Evolutionary conservation across 2,888 invertebrate genomes (phyloP), one percentile per base, ranked within the genome.

Genomic region (Bhutanitis thaidina): DNA sequence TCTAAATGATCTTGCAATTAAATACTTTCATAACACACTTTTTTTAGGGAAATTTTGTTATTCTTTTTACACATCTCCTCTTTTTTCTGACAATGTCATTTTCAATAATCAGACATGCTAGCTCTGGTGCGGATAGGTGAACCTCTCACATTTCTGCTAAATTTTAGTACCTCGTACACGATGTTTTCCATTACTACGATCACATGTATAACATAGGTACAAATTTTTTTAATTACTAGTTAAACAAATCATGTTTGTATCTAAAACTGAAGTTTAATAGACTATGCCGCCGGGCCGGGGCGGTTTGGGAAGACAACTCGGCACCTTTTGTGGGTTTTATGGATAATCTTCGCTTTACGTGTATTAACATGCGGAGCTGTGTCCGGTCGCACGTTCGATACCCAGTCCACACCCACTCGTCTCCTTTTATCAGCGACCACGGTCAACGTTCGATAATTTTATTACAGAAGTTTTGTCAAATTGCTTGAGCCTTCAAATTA

Each of bases 381-480:
- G 84, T 84, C 83, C 80, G 76, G 75, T 74, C 80, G 77, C 79
- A 74, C 77, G 71, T 67, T 60, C 69, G 64, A 60, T 65, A 61
- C 61, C 65, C 64, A 56, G 52, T 67, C 69, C 66, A 66, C 74
- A 64, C 77, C 71, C 76, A 77, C 81, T 70, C 70, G 44, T 41
- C 58, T 57, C 57, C 36, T 54, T 58, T 80, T 87, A 87, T 86
- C 85, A 72, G 67, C 50, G 43, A 25, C 67, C 60, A 66, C 80
- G 83, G 83, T 81, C 85, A 80, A 75, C 77, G 78, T 80, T 83
- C 83, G 88, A 87, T 87, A 85, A 86, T 86, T 88, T 88, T 86
- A 86, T 80, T 84, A 87, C 85, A 80, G 74, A 83, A 85, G 87
- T 85, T 88, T 87, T 87, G 87, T 88, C 79, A 80, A 81, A 85